phyloP scores from a whole-genome alignment of 2,797 vertebrate species.

The Coregonus ussuriensis region DNA sequence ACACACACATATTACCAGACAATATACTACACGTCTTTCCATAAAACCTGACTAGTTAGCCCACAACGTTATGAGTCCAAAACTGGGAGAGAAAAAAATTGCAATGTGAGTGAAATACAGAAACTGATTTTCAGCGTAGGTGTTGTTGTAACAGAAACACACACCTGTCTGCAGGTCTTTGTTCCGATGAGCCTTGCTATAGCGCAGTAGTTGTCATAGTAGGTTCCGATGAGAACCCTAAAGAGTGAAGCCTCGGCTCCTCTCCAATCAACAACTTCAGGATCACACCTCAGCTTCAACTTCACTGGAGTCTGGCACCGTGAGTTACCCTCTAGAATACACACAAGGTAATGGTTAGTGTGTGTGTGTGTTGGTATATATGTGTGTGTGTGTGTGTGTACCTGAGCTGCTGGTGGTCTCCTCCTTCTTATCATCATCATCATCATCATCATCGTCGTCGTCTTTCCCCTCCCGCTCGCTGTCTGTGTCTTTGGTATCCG shows the following conservation, averaged over 20 bases:
- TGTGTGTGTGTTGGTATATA: neutral
- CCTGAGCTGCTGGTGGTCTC: slow-evolving; percentile 95
- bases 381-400: slow-evolving; percentile 43
- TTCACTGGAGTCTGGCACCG: slow-evolving; percentile 96
- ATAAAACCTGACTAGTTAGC: too few species aligned
- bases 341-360: neutral
- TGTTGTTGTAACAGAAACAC: slow-evolving; percentile 5
- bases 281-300: slow-evolving; percentile 88
- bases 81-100: too few species aligned
- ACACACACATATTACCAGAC: neutral
- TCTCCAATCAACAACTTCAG: slow-evolving; percentile 92
- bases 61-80: too few species aligned
- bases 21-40: neutral
- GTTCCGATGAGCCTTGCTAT: slow-evolving; percentile 93
- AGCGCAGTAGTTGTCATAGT: slow-evolving; percentile 98
- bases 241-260: slow-evolving; percentile 97
- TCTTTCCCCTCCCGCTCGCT: slow-evolving; percentile 90
- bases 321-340: slow-evolving; percentile 87
- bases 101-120: neutral
- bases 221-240: slow-evolving; percentile 95
- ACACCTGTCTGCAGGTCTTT: slow-evolving; percentile 97
- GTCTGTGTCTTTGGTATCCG: slow-evolving; percentile 96
- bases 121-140: too few species aligned
- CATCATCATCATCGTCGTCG: slow-evolving; percentile 86
- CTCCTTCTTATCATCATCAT: slow-evolving; percentile 95